Evolutionary conservation across 1,140 invertebrate species (phyloP).

Genomic region (Drosophila sturtevanti): DNA sequence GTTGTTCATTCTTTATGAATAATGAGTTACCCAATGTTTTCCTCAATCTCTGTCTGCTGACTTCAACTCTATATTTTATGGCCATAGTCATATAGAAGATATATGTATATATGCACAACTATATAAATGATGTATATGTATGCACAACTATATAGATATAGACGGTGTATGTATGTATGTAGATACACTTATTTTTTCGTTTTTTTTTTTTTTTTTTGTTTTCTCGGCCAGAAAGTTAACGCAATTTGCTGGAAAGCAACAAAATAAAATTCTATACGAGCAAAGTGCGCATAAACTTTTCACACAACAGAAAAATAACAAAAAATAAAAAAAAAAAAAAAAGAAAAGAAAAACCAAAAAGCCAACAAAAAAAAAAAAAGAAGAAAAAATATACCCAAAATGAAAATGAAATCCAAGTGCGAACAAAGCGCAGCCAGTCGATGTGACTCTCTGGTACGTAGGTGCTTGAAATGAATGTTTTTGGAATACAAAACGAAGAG

Average conservation of each 20-base stretch:
- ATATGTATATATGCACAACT: no score
- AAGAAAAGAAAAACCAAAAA: background rate
- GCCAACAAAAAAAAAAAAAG: background rate
- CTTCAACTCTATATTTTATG: no score
- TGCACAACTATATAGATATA: no score
- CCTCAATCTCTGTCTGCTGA: no score
- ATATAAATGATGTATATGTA: no score
- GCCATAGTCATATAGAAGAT: no score
- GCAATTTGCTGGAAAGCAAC: conserved; percentile 15
- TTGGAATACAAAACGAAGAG: no score
- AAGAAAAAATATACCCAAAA: background rate
- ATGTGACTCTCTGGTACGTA: background rate
- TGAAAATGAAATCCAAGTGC: conserved; percentile 7
- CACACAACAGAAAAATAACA: conserved; percentile 10
- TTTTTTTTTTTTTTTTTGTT: background rate
- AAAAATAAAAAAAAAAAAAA: conserved; percentile 3
- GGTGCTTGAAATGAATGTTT: background rate
- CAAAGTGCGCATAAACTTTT: conserved; percentile 19
- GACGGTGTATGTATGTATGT: background rate
- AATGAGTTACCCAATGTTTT: no score
- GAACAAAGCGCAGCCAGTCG: background rate
- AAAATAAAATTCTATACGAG: conserved; percentile 11
- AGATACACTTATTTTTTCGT: background rate
- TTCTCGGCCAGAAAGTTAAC: conserved; percentile 1
- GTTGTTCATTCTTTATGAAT: no score